Evolutionary conservation across 2,113 vertebrate species (phyloP), one percentile per base, ranked within the genome.

Genomic region (Typhlomys cinereus): DNA sequence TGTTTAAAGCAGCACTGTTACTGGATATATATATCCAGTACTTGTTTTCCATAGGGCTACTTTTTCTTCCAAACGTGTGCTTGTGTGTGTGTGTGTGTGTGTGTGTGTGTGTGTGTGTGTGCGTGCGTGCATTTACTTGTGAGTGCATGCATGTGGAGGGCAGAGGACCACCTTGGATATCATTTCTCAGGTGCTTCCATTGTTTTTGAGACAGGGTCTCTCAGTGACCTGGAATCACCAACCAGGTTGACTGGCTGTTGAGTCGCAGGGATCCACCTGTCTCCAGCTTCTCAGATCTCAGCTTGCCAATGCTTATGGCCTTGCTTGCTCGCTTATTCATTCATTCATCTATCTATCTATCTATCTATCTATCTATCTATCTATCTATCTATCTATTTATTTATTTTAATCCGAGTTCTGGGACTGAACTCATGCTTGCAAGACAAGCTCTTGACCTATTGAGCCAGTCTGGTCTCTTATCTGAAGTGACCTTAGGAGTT

Each of bases 31-130:
- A 62, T 67, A 62, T 54, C 34, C 27, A 90, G 54, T 2, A 41
- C 34, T 94, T 88, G 23, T 18, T 66, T n/a, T 91, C 18, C 29
- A 75, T 4, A 36, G 14, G 4, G 41, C 59, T 92, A 89, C 66
- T 21, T 66, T 94, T 88, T 85, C 44, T 90, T 66, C 84, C n/a
- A n/a, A n/a, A n/a, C n/a, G n/a, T n/a, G n/a, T n/a, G 8, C 29
- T 18, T 29, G n/a, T 57, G 21, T 10, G 27, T 78, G 75, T 50
- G 29, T 50, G 17, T 2, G 12, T 75, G 11, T n/a, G 48, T n/a
- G 48, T 21, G 10, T 52, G 46, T 46, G 23, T 71, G 39, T 41
- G 36, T 75, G 73, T 48, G 46, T 20, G 11, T 21, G 67, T 71
- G n/a, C 44, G 69, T 39, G 9, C 23, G 41, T 71, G 25, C 46